These are phyloP conservation scores for Drosophila miranda DNA, from an alignment of 1,140 invertebrate species.

Conservation along the genomic window DNA sequence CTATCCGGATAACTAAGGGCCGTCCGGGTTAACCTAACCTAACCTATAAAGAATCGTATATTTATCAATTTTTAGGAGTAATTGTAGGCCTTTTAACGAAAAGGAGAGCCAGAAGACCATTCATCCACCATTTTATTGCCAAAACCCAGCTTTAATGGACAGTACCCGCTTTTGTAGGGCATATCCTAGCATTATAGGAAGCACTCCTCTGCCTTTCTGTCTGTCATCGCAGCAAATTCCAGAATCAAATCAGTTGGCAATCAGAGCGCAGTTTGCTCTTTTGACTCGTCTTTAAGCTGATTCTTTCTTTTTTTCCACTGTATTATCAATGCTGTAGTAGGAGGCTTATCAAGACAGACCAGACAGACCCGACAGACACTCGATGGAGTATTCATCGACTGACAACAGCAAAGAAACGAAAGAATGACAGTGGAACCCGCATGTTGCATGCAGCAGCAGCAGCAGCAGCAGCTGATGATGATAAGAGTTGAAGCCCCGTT, in stretches of 20 bases:
- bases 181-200: neutral
- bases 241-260: conserved; percentile 41
- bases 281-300: conserved; percentile 38
- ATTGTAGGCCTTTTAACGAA: too few relatives aligned
- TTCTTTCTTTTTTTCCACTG: conserved; percentile 17
- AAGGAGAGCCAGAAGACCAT: neutral
- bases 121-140: neutral
- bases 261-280: conserved; percentile 70
- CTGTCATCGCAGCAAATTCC: conserved; percentile 3
- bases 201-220: neutral
- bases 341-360: conserved; percentile 17
- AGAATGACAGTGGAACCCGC: conserved; percentile 21
- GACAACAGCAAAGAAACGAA: conserved; percentile 19
- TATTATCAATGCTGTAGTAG: conserved; percentile 43
- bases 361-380: conserved; percentile 30
- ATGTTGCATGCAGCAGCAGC: conserved; percentile 4
- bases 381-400: conserved; percentile 15
- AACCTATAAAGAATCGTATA: neutral
- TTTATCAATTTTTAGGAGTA: too few relatives aligned
- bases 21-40: too few relatives aligned
- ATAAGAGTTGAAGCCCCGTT: conserved; percentile 51
- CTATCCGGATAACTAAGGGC: too few relatives aligned
- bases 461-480: conserved; percentile 35
- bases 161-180: neutral
- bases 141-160: too few relatives aligned